phyloP scores from a whole-genome alignment of 2,797 vertebrate genomes.

The Acanthurus tractus region DNA sequence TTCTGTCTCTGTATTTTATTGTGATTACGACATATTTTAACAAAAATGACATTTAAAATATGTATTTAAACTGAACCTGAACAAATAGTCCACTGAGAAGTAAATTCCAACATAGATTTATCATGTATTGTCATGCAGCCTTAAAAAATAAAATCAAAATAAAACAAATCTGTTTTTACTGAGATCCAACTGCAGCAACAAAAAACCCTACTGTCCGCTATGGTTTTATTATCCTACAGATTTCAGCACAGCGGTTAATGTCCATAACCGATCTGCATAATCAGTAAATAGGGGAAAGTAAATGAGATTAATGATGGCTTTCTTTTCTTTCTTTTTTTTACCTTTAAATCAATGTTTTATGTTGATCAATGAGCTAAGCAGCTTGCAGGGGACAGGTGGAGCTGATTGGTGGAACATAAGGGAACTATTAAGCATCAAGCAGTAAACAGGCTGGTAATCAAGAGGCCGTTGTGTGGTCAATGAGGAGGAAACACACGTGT shows the following conservation, averaged over 20 bases:
- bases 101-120: too few relatives aligned
- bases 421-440: slow-evolving; percentile 63
- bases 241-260: slow-evolving; percentile 40
- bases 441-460: slow-evolving; percentile 60
- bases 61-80: too few relatives aligned
- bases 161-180: background rate
- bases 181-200: slow-evolving; percentile 17
- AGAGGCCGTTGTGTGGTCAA: slow-evolving; percentile 56
- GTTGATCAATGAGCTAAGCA: slow-evolving; percentile 51
- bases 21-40: too few relatives aligned
- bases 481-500: slow-evolving; percentile 42
- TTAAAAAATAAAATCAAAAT: too few relatives aligned
- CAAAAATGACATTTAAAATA: too few relatives aligned
- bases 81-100: too few relatives aligned
- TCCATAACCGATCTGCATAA: slow-evolving; percentile 56
- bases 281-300: slow-evolving; percentile 21
- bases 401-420: slow-evolving; percentile 66
- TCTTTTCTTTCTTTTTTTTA: slow-evolving; percentile 14
- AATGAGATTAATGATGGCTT: slow-evolving; percentile 48
- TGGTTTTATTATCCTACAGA: slow-evolving; percentile 41
- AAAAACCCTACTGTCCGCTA: background rate
- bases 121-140: too few relatives aligned
- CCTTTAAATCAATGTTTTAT: slow-evolving; percentile 61
- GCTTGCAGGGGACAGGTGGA: slow-evolving; percentile 45
- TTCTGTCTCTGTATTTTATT: too few relatives aligned